Evolutionary conservation across 2,888 invertebrate species (phyloP), one percentile per base, ranked within the genome.

Genomic region (Drosophila mercatorum): DNA sequence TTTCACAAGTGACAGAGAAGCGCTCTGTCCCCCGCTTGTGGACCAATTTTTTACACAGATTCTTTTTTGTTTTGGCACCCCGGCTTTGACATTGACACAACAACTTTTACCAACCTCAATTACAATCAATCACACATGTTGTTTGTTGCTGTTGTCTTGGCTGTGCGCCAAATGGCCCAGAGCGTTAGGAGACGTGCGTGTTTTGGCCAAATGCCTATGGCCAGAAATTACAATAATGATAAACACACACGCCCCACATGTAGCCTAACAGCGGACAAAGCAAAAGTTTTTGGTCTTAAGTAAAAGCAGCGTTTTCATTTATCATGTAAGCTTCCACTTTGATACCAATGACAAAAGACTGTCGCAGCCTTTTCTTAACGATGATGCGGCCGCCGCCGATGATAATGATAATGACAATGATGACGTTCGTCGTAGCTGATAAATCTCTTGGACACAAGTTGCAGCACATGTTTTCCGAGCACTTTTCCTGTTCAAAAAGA

Each of bases 71-170:
- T 65, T 36, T 55, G 56, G 55, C 53, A 65, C 49, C 63, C 47
- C 56, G 60, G 65, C 75, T 83, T 81, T 89, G 84, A 84, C 89
- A 83, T 83, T 83, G 85, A 88, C 84, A 88, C 73, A 80, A 74
- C 86, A 90, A 87, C 88, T 90, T 89, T 88, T 88, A 84, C 90
- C 78, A 81, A 83, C 83, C 90, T 83, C 90, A 89, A 90, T 90
- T 89, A 88, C 88, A 87, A 88, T 88, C 89, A 88, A 88, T 88
- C 89, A 90, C 89, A 84, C 73, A 79, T 90, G 86, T 79, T 76
- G 76, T 70, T 59, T 64, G 31, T 66, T 61, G 51, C 43, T 49
- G 28, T 41, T 61, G 51, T 51, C 63, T 71, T 80, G 75, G 80
- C 71, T 62, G 52, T 36, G 56, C 62, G 59, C 83, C 83, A 80